A percentile compares a stretch with the other conserved stretches of the same genome.
Conservation (phyloP, 2,888 invertebrate species). For the Lasioglossum zephyrum region DNA sequence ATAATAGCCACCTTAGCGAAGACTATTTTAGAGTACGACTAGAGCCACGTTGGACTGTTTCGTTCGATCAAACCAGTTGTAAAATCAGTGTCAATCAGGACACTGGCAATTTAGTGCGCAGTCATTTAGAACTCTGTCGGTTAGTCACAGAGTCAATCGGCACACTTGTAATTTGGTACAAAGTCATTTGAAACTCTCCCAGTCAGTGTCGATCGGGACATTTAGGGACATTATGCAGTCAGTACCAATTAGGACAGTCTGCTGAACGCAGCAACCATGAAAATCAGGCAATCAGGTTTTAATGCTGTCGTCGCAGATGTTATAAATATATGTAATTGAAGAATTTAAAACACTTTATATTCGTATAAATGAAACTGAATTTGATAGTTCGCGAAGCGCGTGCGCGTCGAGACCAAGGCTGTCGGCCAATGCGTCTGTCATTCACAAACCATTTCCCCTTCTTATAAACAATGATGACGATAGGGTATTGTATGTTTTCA, state of each 20-base stretch:
- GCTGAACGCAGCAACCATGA: background rate
- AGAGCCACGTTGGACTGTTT: background rate
- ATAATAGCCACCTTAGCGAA: no score
- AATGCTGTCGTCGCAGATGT: background rate
- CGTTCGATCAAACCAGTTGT: background rate
- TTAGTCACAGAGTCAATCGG: background rate
- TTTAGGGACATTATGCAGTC: no score
- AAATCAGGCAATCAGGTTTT: background rate
- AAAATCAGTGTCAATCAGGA: background rate
- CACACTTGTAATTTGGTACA: slow-evolving; percentile 6
- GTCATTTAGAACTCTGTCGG: background rate
- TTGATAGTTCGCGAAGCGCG: background rate
- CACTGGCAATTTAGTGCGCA: background rate
- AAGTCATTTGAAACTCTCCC: slow-evolving; percentile 3
- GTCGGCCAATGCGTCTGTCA: background rate
- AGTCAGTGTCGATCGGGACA: background rate
- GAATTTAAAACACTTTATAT: no score
- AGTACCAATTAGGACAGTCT: background rate
- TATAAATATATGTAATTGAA: background rate
- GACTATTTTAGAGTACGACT: background rate
- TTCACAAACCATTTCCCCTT: background rate
- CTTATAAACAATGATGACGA: background rate
- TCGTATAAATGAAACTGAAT: background rate
- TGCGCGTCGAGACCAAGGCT: background rate
- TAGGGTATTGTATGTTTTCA: background rate